Base-by-base conservation (phyloP, 2,888 invertebrate species). In the Nebria brevicollis region DNA sequence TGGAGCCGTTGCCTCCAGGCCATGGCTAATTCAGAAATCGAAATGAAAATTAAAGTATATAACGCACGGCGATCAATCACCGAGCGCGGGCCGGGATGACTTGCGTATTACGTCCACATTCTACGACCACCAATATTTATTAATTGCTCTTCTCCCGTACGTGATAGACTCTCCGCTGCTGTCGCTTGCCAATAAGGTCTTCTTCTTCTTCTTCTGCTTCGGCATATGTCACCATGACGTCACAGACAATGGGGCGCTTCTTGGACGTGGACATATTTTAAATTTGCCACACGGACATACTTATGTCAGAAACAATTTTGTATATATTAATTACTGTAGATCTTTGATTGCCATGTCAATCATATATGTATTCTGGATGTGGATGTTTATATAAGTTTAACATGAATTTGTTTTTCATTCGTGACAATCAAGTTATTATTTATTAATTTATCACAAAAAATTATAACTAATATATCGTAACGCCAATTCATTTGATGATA, bases 21-120 rank as follows among this genome's bases (percentile, higher is more conserved):
- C 86, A 86, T 86, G 86, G 86, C 85, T 86, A 87, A 87, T 87
- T 87, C 83, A 84, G 83, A 84, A 85, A 85, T 86, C 85, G 85
- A 85, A 84, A 85, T 85, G 84, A 85, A 85, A 86, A 86, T 85
- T 85, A 85, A 85, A 85, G 84, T 83, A 83, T 85, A 85, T 84
- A 85, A 83, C 83, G 26, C 72, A 72, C 65, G 78, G 83, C 85
- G 85, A 85, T 86, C 86, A 86, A 86, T 86, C 86, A 85, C 86
- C 86, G 86, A 86, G 86, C 86, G 85, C 86, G 86, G 86, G 86
- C 85, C 85, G 84, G 84, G 86, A 86, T 86, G 86, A 87, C 86
- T 86, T 83, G 85, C 85, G 83, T 34, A 25, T 72, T n/a, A 26
- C 13, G 13, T 25, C 72, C n/a, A 13, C 73, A 43, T 73, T 73